Conservation (phyloP, 2,797 vertebrate genomes). For the Arnoldichthys spilopterus region DNA sequence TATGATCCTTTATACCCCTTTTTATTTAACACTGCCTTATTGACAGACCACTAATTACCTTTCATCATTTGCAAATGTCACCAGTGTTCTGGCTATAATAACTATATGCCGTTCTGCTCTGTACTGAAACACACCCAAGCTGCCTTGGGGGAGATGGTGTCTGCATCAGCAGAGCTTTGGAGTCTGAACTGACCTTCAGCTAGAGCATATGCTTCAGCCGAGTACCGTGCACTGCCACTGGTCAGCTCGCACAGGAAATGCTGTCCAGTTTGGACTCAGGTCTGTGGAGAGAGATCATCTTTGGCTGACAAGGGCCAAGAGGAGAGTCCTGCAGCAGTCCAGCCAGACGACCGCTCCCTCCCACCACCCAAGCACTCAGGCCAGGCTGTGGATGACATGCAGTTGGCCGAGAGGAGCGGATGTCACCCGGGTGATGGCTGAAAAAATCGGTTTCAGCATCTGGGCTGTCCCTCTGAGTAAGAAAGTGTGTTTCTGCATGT, state of each 20-base stretch:
- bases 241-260: constrained; percentile 61
- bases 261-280: constrained; percentile 72
- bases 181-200: constrained; percentile 79
- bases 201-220: constrained; percentile 76
- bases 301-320: constrained; percentile 76
- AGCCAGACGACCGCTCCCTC: constrained; percentile 69
- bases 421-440: constrained; percentile 76
- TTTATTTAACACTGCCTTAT: constrained; percentile 34
- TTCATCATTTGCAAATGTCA: constrained; percentile 40
- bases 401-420: constrained; percentile 65
- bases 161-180: constrained; percentile 65
- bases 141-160: constrained; percentile 41
- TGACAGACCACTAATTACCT: not conserved
- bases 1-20: not conserved
- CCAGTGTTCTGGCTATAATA: constrained; percentile 44
- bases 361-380: constrained; percentile 67
- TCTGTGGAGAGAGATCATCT: constrained; percentile 74
- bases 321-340: constrained; percentile 70
- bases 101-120: constrained; percentile 49
- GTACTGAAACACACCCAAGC: constrained; percentile 63
- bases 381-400: constrained; percentile 65
- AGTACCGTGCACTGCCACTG: constrained; percentile 64
- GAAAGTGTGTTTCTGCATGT: constrained; percentile 4
- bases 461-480: constrained; percentile 60
- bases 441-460: constrained; percentile 77